A percentile compares a stretch with the other conserved stretches of the same genome.
These are phyloP conservation scores for Pimpla rufipes DNA, from an alignment of 2,888 invertebrate species.

Conservation along the genomic window DNA sequence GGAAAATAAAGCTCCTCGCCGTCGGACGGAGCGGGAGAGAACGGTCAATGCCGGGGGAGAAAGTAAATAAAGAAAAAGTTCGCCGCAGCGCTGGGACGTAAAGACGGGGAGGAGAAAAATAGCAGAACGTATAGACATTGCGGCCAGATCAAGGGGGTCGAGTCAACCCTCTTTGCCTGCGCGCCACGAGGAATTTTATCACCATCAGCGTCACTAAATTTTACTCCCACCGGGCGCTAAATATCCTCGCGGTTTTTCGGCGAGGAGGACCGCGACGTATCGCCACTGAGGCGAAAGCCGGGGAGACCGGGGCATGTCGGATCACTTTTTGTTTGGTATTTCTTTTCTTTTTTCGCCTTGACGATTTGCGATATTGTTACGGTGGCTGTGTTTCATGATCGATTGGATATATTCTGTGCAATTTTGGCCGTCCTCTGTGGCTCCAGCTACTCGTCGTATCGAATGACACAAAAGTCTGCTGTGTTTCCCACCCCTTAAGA, in stretches of 20 bases:
- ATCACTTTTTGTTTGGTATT: too few species aligned
- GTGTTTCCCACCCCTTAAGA: too few species aligned
- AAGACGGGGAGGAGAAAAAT: constrained; percentile 47
- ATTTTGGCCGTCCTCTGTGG: too few species aligned
- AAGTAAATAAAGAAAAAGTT: constrained; percentile 8
- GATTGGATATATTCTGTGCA: too few species aligned
- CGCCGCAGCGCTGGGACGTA: neutral
- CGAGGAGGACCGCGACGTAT: constrained; percentile 10
- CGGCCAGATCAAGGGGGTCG: constrained; percentile 45
- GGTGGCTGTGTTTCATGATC: too few species aligned
- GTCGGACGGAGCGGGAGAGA: neutral
- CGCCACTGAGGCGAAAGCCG: constrained; percentile 53
- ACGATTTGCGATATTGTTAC: too few species aligned
- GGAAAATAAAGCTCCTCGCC: constrained; percentile 28
- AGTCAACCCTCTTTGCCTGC: constrained; percentile 10
- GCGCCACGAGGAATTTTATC: constrained; percentile 59
- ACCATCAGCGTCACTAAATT: constrained; percentile 64
- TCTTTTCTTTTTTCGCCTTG: too few species aligned
- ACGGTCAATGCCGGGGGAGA: neutral
- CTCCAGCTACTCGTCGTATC: too few species aligned
- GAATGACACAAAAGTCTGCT: too few species aligned
- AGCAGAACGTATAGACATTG: constrained; percentile 31
- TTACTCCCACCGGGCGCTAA: constrained; percentile 23
- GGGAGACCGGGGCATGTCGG: too few species aligned
- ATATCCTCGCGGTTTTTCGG: constrained; percentile 22